phyloP scores from a whole-genome alignment of 2,888 invertebrate genomes.

The Cheilosia impressa region DNA sequence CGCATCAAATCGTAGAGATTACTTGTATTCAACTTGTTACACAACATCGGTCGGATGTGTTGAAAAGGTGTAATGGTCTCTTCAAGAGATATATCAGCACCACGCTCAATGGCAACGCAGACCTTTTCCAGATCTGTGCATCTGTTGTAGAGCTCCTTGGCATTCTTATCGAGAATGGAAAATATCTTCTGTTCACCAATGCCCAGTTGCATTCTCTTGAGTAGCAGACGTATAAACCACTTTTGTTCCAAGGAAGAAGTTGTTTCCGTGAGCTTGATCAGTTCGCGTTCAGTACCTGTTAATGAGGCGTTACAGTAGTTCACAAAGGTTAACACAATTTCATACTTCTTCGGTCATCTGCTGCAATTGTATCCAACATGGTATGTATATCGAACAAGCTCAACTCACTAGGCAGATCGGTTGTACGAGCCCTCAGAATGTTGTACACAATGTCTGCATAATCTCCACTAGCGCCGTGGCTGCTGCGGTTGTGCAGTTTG shows the following conservation, averaged over 20 bases:
- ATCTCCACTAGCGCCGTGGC: conserved; percentile 86
- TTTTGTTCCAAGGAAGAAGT: conserved; percentile 91
- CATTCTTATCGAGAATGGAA: conserved; percentile 90
- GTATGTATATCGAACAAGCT: conserved; percentile 89
- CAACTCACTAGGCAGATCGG: conserved; percentile 83
- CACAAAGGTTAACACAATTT: conserved; percentile 76
- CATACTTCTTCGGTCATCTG: conserved; percentile 86
- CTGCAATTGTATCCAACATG: conserved; percentile 90
- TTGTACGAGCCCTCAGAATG: conserved; percentile 87
- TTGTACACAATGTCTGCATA: conserved; percentile 92
- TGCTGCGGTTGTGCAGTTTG: conserved; percentile 77
- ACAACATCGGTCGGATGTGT: conserved; percentile 94
- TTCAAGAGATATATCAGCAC: conserved; percentile 73
- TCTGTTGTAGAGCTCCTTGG: conserved; percentile 89
- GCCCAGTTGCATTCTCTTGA: conserved; percentile 93
- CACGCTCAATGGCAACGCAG: conserved; percentile 76
- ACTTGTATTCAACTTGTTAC: conserved; percentile 88
- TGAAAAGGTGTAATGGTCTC: conserved; percentile 87
- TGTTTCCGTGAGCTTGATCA: conserved; percentile 87
- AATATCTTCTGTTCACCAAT: conserved; percentile 90
- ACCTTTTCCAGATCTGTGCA: conserved; percentile 89
- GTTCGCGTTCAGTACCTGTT: conserved; percentile 85
- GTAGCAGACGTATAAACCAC: conserved; percentile 94
- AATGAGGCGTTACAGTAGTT: conserved; percentile 73
- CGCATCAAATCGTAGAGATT: conserved; percentile 84